These are phyloP conservation scores for Acrobasis suavella DNA, from an alignment of 2,888 invertebrate genomes.

Conservation along the genomic window DNA sequence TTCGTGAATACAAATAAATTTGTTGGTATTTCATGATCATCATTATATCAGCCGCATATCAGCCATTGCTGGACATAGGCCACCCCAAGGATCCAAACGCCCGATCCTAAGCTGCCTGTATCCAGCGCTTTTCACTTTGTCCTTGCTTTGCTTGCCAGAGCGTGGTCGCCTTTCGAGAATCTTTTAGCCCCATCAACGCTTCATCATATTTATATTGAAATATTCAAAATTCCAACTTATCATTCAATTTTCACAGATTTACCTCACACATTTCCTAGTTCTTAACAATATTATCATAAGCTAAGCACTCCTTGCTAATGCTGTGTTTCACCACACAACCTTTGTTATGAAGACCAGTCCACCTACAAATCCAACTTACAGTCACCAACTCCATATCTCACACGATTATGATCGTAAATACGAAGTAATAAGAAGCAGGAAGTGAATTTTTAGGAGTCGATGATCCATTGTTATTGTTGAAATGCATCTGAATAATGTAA, in stretches of 20 bases:
- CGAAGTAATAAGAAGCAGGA: slow-evolving; percentile 27
- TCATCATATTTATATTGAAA: neutral
- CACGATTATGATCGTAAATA: slow-evolving; percentile 38
- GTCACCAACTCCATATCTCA: slow-evolving; percentile 23
- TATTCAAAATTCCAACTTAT: neutral
- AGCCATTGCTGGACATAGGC: too few species aligned
- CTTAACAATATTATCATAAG: slow-evolving; percentile 50
- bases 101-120: too few species aligned
- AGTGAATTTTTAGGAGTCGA: slow-evolving; percentile 32
- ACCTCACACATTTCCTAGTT: slow-evolving; percentile 1
- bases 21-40: too few species aligned
- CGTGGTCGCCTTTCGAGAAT: too few species aligned
- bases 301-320: slow-evolving; percentile 56
- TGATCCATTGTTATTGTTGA: slow-evolving; percentile 40
- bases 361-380: slow-evolving; percentile 34
- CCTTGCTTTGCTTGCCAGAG: too few species aligned
- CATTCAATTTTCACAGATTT: slow-evolving; percentile 2
- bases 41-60: too few species aligned
- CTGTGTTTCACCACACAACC: slow-evolving; percentile 60
- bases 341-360: slow-evolving; percentile 61
- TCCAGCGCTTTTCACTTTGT: too few species aligned
- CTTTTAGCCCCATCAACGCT: too few species aligned
- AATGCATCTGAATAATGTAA: slow-evolving; percentile 78
- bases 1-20: too few species aligned
- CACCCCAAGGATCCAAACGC: too few species aligned